Evolutionary conservation across 2,888 invertebrate genomes (phyloP).

Genomic region (Mythimna albipuncta): DNA sequence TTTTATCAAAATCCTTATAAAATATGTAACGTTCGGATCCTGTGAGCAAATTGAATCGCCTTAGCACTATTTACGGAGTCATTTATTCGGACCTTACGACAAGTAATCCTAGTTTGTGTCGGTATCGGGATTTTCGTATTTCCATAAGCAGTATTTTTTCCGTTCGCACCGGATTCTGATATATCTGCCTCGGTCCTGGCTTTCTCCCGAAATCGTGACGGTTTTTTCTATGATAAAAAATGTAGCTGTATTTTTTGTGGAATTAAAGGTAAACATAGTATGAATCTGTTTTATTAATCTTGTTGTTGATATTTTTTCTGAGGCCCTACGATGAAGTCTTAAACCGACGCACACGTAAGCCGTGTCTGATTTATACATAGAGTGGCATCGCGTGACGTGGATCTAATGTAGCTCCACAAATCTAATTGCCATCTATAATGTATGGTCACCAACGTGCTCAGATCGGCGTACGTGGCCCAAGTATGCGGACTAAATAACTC

Average conservation of each 20-base stretch:
- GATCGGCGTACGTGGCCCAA: too few species aligned
- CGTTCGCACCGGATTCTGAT: conserved; percentile 47
- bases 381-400: too few species aligned
- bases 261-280: conserved; percentile 44
- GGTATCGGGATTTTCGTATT: conserved; percentile 68
- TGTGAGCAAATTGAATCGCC: conserved; percentile 69
- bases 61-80: conserved; percentile 67
- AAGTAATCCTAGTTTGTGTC: conserved; percentile 72
- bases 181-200: conserved; percentile 42
- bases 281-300: conserved; percentile 36
- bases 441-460: too few species aligned
- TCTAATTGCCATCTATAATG: too few species aligned
- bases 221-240: conserved; percentile 23
- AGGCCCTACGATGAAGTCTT: too few species aligned
- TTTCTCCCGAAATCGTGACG: conserved; percentile 33
- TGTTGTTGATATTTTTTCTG: background rate
- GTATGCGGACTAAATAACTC: too few species aligned
- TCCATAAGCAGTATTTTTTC: conserved; percentile 71
- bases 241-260: conserved; percentile 34
- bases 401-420: too few species aligned
- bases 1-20: conserved; percentile 52
- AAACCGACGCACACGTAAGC: too few species aligned
- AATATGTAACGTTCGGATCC: conserved; percentile 61
- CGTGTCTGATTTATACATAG: too few species aligned
- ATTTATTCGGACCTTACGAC: conserved; percentile 72